Base-by-base conservation (phyloP, 1,140 invertebrate species). In the Ostrea edulis region DNA sequence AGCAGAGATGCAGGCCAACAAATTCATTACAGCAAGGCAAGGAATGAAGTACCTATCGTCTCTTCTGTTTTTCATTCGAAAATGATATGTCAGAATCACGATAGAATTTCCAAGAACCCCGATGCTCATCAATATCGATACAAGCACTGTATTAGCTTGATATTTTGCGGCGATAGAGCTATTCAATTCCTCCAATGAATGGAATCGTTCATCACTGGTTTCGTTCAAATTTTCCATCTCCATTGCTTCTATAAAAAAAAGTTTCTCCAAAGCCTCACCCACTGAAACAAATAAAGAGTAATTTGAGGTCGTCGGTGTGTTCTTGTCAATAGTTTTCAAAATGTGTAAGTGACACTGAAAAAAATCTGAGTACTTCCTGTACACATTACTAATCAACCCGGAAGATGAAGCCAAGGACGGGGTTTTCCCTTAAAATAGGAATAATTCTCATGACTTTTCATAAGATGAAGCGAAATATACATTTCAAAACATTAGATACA, bases 31-130 rank as follows among this genome's bases (percentile, higher is more conserved):
- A 0, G 82, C 82, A 52, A 83, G 53, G 20, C 82, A 83, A 17
- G 82, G 82, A 12, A 83, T 83, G 12, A 83, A 83, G 22, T 83
- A 83, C 17, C 82, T 17, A 35, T 83, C 82, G 14, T 83, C 82
- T 35, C 53, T 83, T 83, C 25, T 83, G 44, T 83, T 83, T 54
- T 52, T 52, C 82, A 83, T 83, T 25, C 82, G 44, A 52, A 52
- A 83, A 12, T 54, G 44, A 35, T 83, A 83, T 22, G 53, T 83
- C 53, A 83, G n/a, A 20, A 83, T 83, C 17, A 83, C 82, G 25
- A 52, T 22, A 0, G 53, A 52, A 14, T 83, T 83, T 22, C 82
- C 82, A 7, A 83, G 20, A n/a, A 83, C 53, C 8, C 82, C 82
- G 44, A 83, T 83, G n/a, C 68, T 77, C 68, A 77, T 14, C 68